phyloP scores from a whole-genome alignment of 2,113 vertebrate species.

The Propithecus coquereli region DNA sequence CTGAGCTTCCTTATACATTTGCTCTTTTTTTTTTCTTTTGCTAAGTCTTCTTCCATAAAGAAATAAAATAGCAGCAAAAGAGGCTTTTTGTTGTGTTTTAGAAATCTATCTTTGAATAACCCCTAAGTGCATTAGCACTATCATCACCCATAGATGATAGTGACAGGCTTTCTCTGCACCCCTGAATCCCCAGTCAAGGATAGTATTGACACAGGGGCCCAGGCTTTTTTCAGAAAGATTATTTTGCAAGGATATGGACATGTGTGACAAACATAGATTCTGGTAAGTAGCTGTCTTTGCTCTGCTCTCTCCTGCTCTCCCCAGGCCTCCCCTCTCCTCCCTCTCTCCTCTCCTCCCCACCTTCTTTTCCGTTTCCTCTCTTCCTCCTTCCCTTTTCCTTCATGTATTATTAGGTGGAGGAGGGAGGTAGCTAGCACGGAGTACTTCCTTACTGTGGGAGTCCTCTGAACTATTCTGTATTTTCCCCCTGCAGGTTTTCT shows the following conservation, averaged over 20 bases:
- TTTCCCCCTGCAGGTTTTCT: not conserved
- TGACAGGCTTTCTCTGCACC: not conserved
- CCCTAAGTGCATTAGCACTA: not conserved
- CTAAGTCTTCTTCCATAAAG: constrained; percentile 20
- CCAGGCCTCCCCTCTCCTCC: not conserved
- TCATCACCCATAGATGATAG: not conserved
- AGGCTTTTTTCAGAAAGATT: not conserved
- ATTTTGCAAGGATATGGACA: not conserved
- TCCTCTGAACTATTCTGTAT: not conserved
- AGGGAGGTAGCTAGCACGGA: too few relatives aligned
- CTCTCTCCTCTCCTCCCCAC: not conserved
- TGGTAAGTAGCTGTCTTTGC: not conserved
- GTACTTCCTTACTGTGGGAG: not conserved
- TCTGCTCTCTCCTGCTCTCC: not conserved
- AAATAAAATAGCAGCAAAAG: not conserved
- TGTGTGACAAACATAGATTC: not conserved
- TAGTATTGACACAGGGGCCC: not conserved
- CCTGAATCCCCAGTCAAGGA: not conserved
- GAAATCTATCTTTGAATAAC: not conserved
- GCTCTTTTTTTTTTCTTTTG: not conserved
- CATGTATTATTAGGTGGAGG: not conserved
- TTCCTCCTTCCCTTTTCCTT: not conserved
- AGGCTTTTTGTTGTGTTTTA: not conserved
- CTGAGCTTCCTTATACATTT: not conserved
- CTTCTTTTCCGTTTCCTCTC: not conserved